Evolutionary conservation across 2,888 invertebrate genomes (phyloP), one percentile per base, ranked within the genome.

Genomic region (Labia minor): DNA sequence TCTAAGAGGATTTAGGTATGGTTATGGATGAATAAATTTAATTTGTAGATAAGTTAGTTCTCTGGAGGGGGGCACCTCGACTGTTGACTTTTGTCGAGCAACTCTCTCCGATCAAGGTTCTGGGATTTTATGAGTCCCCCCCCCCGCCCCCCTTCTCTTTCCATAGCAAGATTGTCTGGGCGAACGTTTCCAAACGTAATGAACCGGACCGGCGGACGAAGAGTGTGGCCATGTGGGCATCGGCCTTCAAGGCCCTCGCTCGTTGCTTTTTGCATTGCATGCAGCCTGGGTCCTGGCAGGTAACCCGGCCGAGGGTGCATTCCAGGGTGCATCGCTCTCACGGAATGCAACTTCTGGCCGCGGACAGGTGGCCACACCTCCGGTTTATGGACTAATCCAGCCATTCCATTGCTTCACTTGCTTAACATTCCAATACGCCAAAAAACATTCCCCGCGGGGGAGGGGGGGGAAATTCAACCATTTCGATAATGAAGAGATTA

Each of bases 281-380:
- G 33, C 33, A 33, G 33, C 6, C n/a, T n/a, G n/a, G 26, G 26
- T 8, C 14, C 49, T n/a, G 49, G 49, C 49, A 49, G 49, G 26
- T 26, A 6, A 8, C 4, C 26, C 3, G 26, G 26, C 8, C 49
- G 49, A 16, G 49, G 49, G 49, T 49, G 49, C 49, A 49, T 49
- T 49, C 49, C 49, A 49, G 49, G 49, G 49, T 49, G 49, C 49
- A 49, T 49, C 49, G 49, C 49, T 49, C 49, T 49, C 49, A 49
- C 49, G 49, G 49, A 49, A 49, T 49, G 49, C 49, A 49, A 49
- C 49, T 49, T 6, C 6, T 11, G 6, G 33, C 33, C 33, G 33
- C 33, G 33, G 33, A 33, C 33, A 33, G 33, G 33, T 33, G 33
- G 33, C 33, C 33, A 33, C 33, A 33, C 33, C 33, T 33, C 33